Evolutionary conservation across 2,113 vertebrate genomes (phyloP).

Genomic region (Cochlearius cochlearius): DNA sequence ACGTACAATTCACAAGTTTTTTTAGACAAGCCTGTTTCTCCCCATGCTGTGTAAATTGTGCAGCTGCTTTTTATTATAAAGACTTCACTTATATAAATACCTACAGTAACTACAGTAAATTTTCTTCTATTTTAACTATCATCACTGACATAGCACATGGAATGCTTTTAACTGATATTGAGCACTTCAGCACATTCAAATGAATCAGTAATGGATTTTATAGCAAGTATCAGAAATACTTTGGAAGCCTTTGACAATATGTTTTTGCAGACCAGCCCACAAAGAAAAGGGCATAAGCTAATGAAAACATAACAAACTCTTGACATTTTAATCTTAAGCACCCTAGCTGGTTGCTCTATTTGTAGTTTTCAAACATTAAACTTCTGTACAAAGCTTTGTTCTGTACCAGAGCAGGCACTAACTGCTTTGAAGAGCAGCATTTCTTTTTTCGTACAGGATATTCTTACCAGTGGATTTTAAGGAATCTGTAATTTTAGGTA

Average conservation of each 20-base stretch:
- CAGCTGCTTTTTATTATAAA: background rate
- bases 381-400: background rate
- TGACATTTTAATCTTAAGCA: background rate
- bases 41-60: background rate
- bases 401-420: fast-evolving
- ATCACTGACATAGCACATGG: background rate
- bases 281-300: background rate
- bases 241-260: background rate
- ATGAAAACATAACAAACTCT: background rate
- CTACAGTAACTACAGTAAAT: background rate
- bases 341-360: background rate
- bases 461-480: background rate
- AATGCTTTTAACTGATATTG: background rate
- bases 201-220: background rate
- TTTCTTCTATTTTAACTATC: background rate
- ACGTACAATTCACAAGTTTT: fast-evolving
- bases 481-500: background rate
- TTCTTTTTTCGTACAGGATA: background rate
- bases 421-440: background rate
- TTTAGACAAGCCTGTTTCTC: background rate
- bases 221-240: background rate
- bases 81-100: background rate
- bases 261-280: background rate
- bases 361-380: background rate
- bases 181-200: background rate